Evolutionary conservation across 2,113 vertebrate species (phyloP), one percentile per base, ranked within the genome.

Genomic region (Neofelis nebulosa): DNA sequence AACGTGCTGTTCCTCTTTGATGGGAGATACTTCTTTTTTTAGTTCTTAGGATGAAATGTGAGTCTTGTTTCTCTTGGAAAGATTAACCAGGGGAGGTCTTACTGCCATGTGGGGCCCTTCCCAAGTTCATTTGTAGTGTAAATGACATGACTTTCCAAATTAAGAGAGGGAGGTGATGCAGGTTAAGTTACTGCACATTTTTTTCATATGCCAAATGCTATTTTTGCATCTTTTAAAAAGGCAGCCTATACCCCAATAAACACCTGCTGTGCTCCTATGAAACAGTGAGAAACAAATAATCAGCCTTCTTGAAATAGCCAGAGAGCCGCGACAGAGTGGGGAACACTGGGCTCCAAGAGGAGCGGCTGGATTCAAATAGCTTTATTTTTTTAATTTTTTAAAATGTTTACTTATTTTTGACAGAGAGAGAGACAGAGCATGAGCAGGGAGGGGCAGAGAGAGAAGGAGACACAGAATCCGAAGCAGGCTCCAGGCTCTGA

Each of bases 191-290:
- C 89, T 66, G 71, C 23, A 38, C 36, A 38, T 85, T 95, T 94
- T 90, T 76, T 95, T 81, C 89, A 87, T 45, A 36, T 29, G 82
- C 85, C 86, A 78, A 81, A 85, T 66, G 90, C 73, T 96, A 95
- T 86, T 98, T 97, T 95, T 93, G 73, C 61, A 57, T n/a, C 52
- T 93, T 95, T 86, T 41, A 69, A 89, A 93, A 89, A 91, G 87
- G 36, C 50, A 82, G 73, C 65, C 96, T 89, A 36, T 48, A 91
- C 41, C 57, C 89, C 76, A 88, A 65, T 36, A 41, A 88, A 50
- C 41, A 91, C 94, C 71, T 91, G 96, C 57, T 84, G 69, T 74
- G 63, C 12, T 48, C 76, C 85, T 57, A 38, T 27, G 81, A 97
- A 65, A 93, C n/a, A 36, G 61, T 4, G 10, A 65, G 85, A 95